Base-by-base conservation (phyloP, 2,888 invertebrate species). In the Aporophyla lueneburgensis region DNA sequence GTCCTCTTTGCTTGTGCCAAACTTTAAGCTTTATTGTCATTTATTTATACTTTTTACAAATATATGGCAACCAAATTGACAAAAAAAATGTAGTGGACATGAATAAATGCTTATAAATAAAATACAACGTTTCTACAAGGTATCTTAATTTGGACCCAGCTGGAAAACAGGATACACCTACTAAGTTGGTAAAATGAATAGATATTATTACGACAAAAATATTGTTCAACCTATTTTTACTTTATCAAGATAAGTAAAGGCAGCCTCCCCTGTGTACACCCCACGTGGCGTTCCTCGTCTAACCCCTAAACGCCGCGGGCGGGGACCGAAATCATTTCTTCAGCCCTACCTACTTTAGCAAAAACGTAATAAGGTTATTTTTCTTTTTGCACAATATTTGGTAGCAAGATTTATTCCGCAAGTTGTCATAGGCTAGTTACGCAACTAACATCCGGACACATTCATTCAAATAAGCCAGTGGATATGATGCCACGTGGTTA, bases 271-370 rank as follows among this genome's bases (percentile, higher is more conserved):
- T 27, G 43, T 12, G 61, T 63, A 46, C 43, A n/a, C 62, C n/a
- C 56, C 83, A 43, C 83, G 77, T 63, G 49, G 56, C 51, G 49
- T 46, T 43, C 46, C 5, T n/a, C 49, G 24, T 1, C 51, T 43
- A 76, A 76, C 83, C 62, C 77, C 63, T 76, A 76, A 82, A 77
- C 12, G 77, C 51, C 83, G 56, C 51, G 76, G 63, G 59, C 53
- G 82, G 33, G 33, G 19, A 51, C 24, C 2, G 16, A 2, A n/a
- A 51, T 70, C 46, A 19, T 40, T 51, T 75, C 82, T 62, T 56
- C 40, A 43, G 21, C 76, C 82, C 62, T n/a, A 80, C 82, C 62
- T n/a, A 80, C n/a, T 56, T 43, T 33, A 43, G 6, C 21, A 51
- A 76, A 77, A 43, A 77, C 12, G n/a, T 56, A 76, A 82, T 51